These are phyloP conservation scores for Echinops telfairi DNA, from an alignment of 2,113 vertebrate genomes.

Conservation along the genomic window DNA sequence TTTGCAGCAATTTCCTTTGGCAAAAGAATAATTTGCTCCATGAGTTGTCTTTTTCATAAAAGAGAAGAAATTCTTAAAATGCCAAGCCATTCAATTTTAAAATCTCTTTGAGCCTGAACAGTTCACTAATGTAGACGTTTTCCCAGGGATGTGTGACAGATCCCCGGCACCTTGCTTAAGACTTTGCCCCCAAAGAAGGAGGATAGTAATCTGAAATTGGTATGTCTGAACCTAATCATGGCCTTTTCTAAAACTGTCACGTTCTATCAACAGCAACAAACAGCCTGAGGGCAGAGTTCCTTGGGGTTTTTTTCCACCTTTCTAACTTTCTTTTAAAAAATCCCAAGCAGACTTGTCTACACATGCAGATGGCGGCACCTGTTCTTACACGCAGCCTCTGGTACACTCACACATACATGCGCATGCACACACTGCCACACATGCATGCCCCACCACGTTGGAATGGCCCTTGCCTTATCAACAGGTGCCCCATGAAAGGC, in stretches of 20 bases:
- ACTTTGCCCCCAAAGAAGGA: constrained; percentile 59
- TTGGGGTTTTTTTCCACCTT: neutral
- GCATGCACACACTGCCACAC: no score
- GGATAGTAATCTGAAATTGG: constrained; percentile 61
- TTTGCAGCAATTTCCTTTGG: constrained; percentile 59
- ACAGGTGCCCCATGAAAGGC: no score
- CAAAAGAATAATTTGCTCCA: constrained; percentile 40
- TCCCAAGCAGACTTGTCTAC: neutral
- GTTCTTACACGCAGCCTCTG: neutral
- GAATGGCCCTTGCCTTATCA: no score
- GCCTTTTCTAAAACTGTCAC: constrained; percentile 66
- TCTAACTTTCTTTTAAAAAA: constrained; percentile 13
- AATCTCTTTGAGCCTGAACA: constrained; percentile 38
- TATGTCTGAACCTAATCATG: constrained; percentile 64
- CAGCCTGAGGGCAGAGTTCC: constrained; percentile 33
- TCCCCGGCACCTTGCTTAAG: constrained; percentile 44
- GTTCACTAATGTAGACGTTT: constrained; percentile 67
- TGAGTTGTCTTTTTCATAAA: constrained; percentile 40
- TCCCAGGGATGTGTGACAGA: constrained; percentile 46
- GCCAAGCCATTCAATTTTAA: constrained; percentile 36
- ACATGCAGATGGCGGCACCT: neutral
- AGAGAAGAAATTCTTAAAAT: constrained; percentile 56
- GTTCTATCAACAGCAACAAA: constrained; percentile 42
- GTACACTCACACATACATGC: neutral
- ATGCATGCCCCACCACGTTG: no score